Percentiles rank a stretch among this genome's conserved stretches.
These are phyloP conservation scores for Allygus modestus DNA, from an alignment of 2,888 invertebrate species.

Conservation along the genomic window DNA sequence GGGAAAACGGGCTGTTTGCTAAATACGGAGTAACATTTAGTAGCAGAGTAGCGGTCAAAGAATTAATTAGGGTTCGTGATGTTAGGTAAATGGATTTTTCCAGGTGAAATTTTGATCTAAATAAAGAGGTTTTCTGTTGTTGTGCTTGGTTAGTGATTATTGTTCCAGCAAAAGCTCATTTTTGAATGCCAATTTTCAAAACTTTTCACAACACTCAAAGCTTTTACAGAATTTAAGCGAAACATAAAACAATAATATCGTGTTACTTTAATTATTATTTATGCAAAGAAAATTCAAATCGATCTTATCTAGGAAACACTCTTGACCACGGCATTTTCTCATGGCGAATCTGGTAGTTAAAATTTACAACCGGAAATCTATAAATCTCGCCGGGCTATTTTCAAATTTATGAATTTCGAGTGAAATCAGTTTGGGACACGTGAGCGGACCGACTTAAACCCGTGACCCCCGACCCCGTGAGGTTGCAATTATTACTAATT, in stretches of 20 bases:
- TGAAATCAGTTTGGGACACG: too few relatives aligned
- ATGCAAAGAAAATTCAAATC: too few relatives aligned
- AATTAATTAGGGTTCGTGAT: neutral
- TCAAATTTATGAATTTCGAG: neutral
- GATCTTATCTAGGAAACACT: too few relatives aligned
- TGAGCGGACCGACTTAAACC: neutral
- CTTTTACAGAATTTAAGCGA: too few relatives aligned
- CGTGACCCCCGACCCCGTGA: conserved; percentile 30
- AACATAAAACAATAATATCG: too few relatives aligned
- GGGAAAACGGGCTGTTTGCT: conserved; percentile 14
- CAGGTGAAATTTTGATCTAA: too few relatives aligned
- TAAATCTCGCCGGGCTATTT: neutral
- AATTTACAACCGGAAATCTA: neutral
- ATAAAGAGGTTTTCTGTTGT: too few relatives aligned
- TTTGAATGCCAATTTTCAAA: too few relatives aligned
- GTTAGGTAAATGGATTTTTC: neutral
- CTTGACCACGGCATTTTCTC: neutral
- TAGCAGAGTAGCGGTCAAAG: neutral
- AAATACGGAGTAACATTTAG: neutral
- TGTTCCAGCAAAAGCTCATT: too few relatives aligned
- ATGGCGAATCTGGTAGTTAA: neutral
- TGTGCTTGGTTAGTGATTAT: too few relatives aligned
- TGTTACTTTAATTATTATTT: too few relatives aligned
- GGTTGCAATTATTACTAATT: conserved; percentile 19
- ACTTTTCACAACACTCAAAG: too few relatives aligned